Evolutionary conservation across 2,113 vertebrate genomes (phyloP).

Genomic region (Ornithorhynchus anatinus): DNA sequence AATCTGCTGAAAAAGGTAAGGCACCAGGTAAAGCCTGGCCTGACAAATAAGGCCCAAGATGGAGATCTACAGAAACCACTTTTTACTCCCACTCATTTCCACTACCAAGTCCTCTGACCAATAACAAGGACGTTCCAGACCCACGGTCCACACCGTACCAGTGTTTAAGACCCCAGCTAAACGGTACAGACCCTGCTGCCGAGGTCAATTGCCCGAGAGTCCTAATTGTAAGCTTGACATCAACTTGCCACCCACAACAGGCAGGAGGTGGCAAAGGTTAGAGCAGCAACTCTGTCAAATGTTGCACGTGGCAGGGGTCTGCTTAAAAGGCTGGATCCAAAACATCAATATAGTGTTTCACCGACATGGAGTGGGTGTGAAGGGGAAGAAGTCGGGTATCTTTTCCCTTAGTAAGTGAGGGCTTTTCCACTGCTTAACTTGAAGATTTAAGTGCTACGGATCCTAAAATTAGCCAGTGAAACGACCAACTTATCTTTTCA

Average conservation of each 20-base stretch:
- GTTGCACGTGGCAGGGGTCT: conserved; percentile 50
- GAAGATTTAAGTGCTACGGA: too few species aligned
- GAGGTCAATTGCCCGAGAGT: conserved; percentile 74
- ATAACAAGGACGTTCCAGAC: conserved; percentile 14
- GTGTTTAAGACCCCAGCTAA: conserved; percentile 57
- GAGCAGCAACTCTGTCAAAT: conserved; percentile 69
- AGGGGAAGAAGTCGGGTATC: conserved; percentile 12
- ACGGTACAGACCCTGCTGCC: conserved; percentile 70
- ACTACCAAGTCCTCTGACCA: conserved; percentile 1
- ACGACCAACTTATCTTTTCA: too few species aligned
- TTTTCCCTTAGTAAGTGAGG: not conserved
- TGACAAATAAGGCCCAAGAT: too few species aligned
- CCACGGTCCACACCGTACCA: conserved; percentile 48
- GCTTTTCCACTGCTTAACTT: too few species aligned
- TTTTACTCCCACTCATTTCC: not conserved
- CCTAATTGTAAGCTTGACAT: conserved; percentile 76
- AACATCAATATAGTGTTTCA: conserved; percentile 47
- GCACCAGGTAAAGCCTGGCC: too few species aligned
- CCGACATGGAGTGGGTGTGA: conserved; percentile 23
- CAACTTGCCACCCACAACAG: conserved; percentile 73
- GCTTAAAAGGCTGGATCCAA: conserved; percentile 23
- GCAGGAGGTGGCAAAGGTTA: conserved; percentile 74
- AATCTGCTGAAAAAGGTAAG: too few species aligned
- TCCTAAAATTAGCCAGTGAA: too few species aligned
- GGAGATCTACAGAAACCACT: too few species aligned